Conservation (phyloP, 2,888 invertebrate species). For the Lithophane leautieri region DNA sequence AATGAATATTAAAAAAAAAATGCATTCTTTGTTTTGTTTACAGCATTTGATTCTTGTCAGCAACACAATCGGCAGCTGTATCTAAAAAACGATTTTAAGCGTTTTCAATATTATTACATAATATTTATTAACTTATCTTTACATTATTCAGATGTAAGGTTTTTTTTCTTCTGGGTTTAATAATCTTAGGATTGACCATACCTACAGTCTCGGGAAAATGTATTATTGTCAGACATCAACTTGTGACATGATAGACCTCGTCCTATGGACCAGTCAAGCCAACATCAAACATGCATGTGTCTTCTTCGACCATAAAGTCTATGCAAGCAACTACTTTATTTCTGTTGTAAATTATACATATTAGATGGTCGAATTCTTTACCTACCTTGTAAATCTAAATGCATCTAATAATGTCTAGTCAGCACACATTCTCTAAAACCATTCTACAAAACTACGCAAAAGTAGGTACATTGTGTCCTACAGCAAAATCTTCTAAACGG, state of each 20-base stretch:
- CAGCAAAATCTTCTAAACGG: conserved; percentile 12
- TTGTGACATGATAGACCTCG: neutral
- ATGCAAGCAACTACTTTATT: conserved; percentile 16
- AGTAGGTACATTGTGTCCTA: conserved; percentile 7
- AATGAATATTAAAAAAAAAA: neutral
- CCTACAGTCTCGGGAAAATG: neutral
- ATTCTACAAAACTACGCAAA: conserved; percentile 42
- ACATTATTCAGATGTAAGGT: neutral
- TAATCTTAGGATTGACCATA: conserved; percentile 16
- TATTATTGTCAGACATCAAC: neutral
- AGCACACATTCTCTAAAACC: conserved; percentile 43
- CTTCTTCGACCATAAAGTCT: conserved; percentile 27
- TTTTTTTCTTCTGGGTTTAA: neutral
- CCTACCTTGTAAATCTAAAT: conserved; percentile 48
- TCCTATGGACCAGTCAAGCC: conserved; percentile 11
- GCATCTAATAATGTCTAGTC: conserved; percentile 52
- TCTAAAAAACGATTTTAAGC: neutral
- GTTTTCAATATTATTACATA: no score
- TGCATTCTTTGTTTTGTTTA: neutral
- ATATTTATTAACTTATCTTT: no score
- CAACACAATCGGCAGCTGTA: neutral
- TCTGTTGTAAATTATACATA: conserved; percentile 21
- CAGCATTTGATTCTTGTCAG: neutral
- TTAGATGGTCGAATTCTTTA: conserved; percentile 4
- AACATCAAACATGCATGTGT: neutral